Percentiles rank a stretch among this genome's conserved stretches.
Evolutionary conservation across 2,888 invertebrate species (phyloP).

Genomic region (Euplagia quadripunctaria): DNA sequence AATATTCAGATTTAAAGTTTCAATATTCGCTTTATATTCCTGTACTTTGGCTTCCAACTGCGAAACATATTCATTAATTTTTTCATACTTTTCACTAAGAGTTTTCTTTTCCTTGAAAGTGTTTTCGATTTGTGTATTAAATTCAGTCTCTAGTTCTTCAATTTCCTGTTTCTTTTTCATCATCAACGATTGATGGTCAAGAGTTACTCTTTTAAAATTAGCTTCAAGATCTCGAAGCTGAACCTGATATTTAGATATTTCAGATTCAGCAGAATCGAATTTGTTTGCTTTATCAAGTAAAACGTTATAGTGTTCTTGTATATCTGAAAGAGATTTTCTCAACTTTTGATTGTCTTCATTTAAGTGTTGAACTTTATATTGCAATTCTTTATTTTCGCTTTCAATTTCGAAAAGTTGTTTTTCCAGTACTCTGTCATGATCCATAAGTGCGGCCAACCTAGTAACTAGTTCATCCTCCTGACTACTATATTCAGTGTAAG

Average conservation of each 20-base stretch:
- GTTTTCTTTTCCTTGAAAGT: constrained; percentile 83
- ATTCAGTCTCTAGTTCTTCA: constrained; percentile 80
- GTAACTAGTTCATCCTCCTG: constrained; percentile 89
- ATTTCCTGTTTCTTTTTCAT: constrained; percentile 79
- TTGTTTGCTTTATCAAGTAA: constrained; percentile 73
- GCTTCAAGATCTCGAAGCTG: constrained; percentile 80
- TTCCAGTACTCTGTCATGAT: constrained; percentile 89
- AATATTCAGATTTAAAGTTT: constrained; percentile 68
- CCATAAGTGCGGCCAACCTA: constrained; percentile 88
- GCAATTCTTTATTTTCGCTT: constrained; percentile 86
- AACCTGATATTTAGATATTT: constrained; percentile 67
- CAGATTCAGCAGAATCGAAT: constrained; percentile 68
- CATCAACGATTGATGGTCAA: constrained; percentile 74
- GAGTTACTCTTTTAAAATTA: constrained; percentile 70
- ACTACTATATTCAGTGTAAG: constrained; percentile 87
- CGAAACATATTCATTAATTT: constrained; percentile 81
- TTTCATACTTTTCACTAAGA: constrained; percentile 80
- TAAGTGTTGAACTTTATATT: constrained; percentile 84
- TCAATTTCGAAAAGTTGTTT: constrained; percentile 88
- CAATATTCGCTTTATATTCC: constrained; percentile 72
- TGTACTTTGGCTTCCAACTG: constrained; percentile 71
- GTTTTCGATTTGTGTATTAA: constrained; percentile 80
- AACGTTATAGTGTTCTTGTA: constrained; percentile 74
- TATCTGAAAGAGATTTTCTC: constrained; percentile 76
- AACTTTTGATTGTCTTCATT: constrained; percentile 85